Evolutionary conservation across 2,797 vertebrate genomes (phyloP).

Genomic region (Chelon auratus): DNA sequence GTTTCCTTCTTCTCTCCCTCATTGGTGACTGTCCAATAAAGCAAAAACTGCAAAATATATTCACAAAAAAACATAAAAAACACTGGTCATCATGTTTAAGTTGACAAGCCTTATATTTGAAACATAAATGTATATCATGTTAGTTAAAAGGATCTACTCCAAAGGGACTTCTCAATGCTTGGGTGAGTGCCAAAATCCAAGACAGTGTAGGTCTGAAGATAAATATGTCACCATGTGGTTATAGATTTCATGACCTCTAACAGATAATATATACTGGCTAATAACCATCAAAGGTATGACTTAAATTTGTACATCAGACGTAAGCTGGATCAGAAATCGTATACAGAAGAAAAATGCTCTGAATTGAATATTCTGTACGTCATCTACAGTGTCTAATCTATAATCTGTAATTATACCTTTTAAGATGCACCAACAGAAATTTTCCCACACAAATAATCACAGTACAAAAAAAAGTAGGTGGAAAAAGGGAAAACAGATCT

Average conservation of each 20-base stretch:
- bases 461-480: too few relatives aligned
- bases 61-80: neutral
- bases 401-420: too few relatives aligned
- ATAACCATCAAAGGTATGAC: constrained; percentile 45
- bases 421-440: too few relatives aligned
- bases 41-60: neutral
- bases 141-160: constrained; percentile 6
- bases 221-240: constrained; percentile 23
- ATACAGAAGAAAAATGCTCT: too few relatives aligned
- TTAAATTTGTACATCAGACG: constrained; percentile 15
- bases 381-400: too few relatives aligned
- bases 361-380: too few relatives aligned
- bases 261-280: neutral
- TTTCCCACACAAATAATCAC: too few relatives aligned
- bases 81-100: neutral
- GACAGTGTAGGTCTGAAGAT: constrained; percentile 1
- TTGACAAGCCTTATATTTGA: constrained; percentile 30
- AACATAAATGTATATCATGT: constrained; percentile 12
- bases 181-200: constrained; percentile 1
- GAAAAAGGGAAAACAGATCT: neutral
- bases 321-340: too few relatives aligned
- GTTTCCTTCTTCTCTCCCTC: neutral
- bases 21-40: neutral
- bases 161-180: neutral
- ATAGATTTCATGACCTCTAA: neutral